Evolutionary conservation across 92 coral and sea anemone species (phyloP).

Genomic region (Diadumene lineata): DNA sequence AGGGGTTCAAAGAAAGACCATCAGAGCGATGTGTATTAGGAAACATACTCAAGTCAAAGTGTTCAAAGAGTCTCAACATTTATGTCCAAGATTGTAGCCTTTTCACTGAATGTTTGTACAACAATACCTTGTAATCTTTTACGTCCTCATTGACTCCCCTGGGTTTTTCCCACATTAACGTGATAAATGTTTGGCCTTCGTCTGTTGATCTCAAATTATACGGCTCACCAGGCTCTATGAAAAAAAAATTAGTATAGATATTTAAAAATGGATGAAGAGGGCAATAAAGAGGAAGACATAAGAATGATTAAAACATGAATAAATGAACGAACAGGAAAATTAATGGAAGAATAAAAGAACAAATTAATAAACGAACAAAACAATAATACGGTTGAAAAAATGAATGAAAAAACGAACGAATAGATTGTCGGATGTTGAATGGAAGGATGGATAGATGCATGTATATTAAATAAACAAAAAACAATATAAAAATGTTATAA

Average conservation of each 20-base stretch:
- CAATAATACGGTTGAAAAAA: not conserved
- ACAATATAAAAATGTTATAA: too few relatives aligned
- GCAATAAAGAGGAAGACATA: too few relatives aligned
- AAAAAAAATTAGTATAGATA: not conserved
- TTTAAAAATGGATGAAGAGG: not conserved
- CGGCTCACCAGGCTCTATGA: slow-evolving; percentile 26
- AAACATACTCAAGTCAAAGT: too few relatives aligned
- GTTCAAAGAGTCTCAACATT: too few relatives aligned
- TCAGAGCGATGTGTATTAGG: too few relatives aligned
- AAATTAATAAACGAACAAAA: not conserved
- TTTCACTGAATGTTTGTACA: too few relatives aligned
- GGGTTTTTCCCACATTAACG: slow-evolving; percentile 22
- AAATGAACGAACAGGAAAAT: not conserved
- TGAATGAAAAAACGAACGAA: too few relatives aligned
- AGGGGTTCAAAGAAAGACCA: not conserved
- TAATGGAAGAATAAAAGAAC: not conserved
- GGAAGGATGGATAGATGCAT: too few relatives aligned
- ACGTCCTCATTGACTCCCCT: slow-evolving; percentile 13
- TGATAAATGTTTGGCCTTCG: slow-evolving; percentile 6
- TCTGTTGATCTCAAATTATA: not conserved
- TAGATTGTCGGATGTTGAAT: too few relatives aligned
- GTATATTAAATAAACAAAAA: too few relatives aligned
- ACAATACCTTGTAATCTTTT: slow-evolving; percentile 18
- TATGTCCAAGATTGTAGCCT: too few relatives aligned
- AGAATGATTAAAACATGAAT: too few relatives aligned